Base-by-base conservation (phyloP, 2,113 vertebrate species). In the Xenopus borealis region DNA sequence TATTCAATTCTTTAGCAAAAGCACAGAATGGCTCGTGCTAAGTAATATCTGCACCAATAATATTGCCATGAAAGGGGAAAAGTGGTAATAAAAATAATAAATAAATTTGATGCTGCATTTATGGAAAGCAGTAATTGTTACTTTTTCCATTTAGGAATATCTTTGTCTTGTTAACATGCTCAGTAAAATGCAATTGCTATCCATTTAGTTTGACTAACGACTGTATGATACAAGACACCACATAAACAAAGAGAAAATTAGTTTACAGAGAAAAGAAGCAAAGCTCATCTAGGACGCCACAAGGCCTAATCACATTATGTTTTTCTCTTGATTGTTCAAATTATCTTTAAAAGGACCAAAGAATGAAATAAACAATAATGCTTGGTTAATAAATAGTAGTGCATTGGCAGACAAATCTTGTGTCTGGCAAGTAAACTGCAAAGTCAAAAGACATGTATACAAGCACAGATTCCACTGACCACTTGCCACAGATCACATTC, bases 281-380 rank as follows among this genome's bases (percentile, higher is more conserved):
- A 45, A 70, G 27, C 74, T 61, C 20, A 20, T 61, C 58, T 64
- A 57, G 55, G 74, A 77, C 66, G 18, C 53, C 53, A 64, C 50
- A 64, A 33, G 47, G 27, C 47, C 17, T 70, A 77, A 77, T 70
- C 55, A 64, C 30, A 58, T 77, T 63, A 70, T 44, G 61, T 17
- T 18, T 45, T 66, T 62, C 20, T 62, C 65, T 70, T 64, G 59
- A 77, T 77, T 52, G 66, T 58, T 70, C 30, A 33, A 18, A 64
- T 77, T 77, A 70, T 70, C 23, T 76, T 70, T 70, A n/a, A 47
- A 70, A 63, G 66, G 74, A 44, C 45, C 59, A 76, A 55, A 69
- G 27, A 70, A 46, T 76, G 72, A 53, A 40, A 69, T 64, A 64
- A 70, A 76, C 69, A 50, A 69, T 76, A 65, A 62, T 67, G 55